Conservation (phyloP, 2,797 vertebrate species). For the Epinephelus awoara region DNA sequence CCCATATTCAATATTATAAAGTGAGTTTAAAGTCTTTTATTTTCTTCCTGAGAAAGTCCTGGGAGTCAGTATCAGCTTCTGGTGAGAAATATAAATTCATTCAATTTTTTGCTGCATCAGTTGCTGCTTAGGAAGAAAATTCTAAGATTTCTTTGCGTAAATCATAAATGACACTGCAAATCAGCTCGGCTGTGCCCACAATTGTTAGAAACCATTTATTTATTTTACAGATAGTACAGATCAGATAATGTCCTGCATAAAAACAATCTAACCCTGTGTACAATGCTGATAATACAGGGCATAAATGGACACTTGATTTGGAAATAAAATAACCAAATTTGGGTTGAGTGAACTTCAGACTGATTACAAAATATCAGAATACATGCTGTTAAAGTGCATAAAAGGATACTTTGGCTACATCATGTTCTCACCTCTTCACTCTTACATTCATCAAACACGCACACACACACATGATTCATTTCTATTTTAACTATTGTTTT, state of each 20-base stretch:
- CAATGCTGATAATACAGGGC: not conserved
- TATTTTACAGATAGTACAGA: slow-evolving; percentile 1
- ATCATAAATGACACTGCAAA: not conserved
- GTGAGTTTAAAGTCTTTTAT: slow-evolving; percentile 22
- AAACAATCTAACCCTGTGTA: not conserved
- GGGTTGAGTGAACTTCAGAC: not conserved
- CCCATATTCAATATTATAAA: not conserved
- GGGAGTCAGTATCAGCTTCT: slow-evolving; percentile 4
- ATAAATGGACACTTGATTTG: not conserved
- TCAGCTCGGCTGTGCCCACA: not conserved
- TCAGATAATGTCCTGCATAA: not conserved
- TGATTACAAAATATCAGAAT: slow-evolving; percentile 9
- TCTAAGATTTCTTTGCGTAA: not conserved
- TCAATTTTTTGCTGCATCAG: not conserved
- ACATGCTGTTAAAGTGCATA: slow-evolving; percentile 2
- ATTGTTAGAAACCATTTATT: slow-evolving; percentile 21
- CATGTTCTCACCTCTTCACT: not conserved
- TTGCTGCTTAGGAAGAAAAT: not conserved
- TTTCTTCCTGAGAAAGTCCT: slow-evolving; percentile 59
- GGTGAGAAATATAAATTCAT: not conserved
- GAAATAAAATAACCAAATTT: slow-evolving; percentile 28
- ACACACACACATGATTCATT: not conserved
- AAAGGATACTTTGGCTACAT: not conserved
- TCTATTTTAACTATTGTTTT: not conserved
- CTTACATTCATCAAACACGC: slow-evolving; percentile 3